phyloP scores from a whole-genome alignment of 2,888 invertebrate genomes.

The Andrena bicolor region DNA sequence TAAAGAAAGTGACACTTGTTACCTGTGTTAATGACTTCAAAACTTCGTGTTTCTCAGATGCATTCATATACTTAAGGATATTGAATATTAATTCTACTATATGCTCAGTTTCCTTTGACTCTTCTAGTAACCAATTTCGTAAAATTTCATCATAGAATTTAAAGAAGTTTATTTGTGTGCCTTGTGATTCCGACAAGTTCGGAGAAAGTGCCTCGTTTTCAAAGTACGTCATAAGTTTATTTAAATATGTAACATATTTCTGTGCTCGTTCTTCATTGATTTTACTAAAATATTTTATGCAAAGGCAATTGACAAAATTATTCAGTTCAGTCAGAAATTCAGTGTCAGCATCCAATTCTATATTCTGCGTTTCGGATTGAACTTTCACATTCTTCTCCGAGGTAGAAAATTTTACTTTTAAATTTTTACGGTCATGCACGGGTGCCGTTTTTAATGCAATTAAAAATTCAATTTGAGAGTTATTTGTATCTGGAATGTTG shows the following conservation, averaged over 20 bases:
- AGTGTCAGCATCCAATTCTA: slow-evolving; percentile 71
- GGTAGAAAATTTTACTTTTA: slow-evolving; percentile 87
- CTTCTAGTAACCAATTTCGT: slow-evolving; percentile 86
- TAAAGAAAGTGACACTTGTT: slow-evolving; percentile 57
- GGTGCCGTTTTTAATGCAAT: slow-evolving; percentile 84
- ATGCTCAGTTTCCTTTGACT: slow-evolving; percentile 86
- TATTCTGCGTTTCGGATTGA: slow-evolving; percentile 41
- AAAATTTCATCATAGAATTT: slow-evolving; percentile 84
- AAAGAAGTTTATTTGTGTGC: slow-evolving; percentile 76
- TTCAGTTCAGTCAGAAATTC: slow-evolving; percentile 85
- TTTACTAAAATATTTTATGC: slow-evolving; percentile 87
- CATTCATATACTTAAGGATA: slow-evolving; percentile 86
- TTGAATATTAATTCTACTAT: slow-evolving; percentile 89
- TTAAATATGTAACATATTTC: slow-evolving; percentile 86
- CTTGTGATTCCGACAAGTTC: slow-evolving; percentile 82
- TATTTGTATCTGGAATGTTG: slow-evolving; percentile 53
- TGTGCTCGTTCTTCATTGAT: slow-evolving; percentile 84
- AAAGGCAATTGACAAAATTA: slow-evolving; percentile 85
- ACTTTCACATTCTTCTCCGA: slow-evolving; percentile 68
- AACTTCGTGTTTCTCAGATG: slow-evolving; percentile 86
- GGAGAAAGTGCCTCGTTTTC: slow-evolving; percentile 86
- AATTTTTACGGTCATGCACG: slow-evolving; percentile 84
- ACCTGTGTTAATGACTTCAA: slow-evolving; percentile 88
- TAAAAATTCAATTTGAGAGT: slow-evolving; percentile 85
- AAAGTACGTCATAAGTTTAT: slow-evolving; percentile 87